Conservation (phyloP, 1,140 invertebrate species). For the Drosophila ercepeae region DNA sequence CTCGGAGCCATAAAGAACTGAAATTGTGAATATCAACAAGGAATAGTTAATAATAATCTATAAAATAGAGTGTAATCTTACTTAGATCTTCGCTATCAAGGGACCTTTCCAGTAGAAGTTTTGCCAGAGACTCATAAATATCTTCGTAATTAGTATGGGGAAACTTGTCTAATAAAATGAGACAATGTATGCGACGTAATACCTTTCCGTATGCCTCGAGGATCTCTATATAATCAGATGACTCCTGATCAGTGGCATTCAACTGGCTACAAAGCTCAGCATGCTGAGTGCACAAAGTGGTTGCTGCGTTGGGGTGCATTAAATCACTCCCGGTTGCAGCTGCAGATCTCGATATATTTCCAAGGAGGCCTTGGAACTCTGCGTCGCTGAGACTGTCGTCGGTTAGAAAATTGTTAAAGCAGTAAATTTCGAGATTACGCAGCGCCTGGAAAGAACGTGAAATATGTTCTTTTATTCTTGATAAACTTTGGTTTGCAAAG, state of each 20-base stretch:
- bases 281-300: constrained; percentile 15
- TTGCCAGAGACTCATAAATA: constrained; percentile 28
- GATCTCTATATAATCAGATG: not conserved
- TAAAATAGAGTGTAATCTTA: not conserved
- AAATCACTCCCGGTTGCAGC: not conserved
- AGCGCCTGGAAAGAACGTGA: constrained; percentile 34
- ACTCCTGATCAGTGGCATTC: not conserved
- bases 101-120: constrained; percentile 13
- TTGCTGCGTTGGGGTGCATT: not conserved
- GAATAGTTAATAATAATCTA: not conserved
- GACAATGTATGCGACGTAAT: constrained; percentile 25
- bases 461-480: not conserved
- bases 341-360: constrained; percentile 21
- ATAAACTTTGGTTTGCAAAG: not conserved
- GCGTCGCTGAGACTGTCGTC: constrained; percentile 34
- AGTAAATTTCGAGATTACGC: constrained; percentile 17
- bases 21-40: constrained; percentile 7
- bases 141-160: constrained; percentile 7
- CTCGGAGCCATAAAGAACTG: constrained; percentile 50
- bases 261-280: constrained; percentile 7
- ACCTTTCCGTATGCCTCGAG: constrained; percentile 14
- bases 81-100: constrained; percentile 17
- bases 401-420: constrained; percentile 28
- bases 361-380: constrained; percentile 38
- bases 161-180: constrained; percentile 38